A percentile compares a stretch with the other conserved stretches of the same genome.
Evolutionary conservation across 2,113 vertebrate genomes (phyloP).

Genomic region (Rhizomys pruinosus): DNA sequence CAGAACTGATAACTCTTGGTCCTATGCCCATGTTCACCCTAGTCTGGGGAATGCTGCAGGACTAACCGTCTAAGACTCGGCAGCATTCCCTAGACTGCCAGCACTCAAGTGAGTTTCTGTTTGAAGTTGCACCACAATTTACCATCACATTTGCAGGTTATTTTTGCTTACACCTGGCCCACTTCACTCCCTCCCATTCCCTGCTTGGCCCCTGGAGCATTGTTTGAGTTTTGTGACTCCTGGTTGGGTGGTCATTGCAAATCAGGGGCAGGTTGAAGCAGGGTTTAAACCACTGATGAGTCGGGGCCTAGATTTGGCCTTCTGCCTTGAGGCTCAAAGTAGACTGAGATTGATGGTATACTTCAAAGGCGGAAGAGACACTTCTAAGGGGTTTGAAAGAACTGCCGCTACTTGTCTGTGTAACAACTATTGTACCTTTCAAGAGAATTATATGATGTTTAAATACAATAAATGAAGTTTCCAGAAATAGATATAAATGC

Average conservation of each 20-base stretch:
- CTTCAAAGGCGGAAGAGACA: constrained; percentile 77
- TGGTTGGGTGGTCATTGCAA: constrained; percentile 72
- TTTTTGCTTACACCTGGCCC: constrained; percentile 67
- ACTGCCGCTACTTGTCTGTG: constrained; percentile 77
- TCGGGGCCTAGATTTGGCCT: constrained; percentile 66
- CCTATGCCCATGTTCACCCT: neutral
- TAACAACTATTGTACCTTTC: constrained; percentile 77
- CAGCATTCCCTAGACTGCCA: neutral
- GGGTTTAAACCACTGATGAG: constrained; percentile 74
- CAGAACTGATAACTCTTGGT: neutral
- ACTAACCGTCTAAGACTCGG: neutral
- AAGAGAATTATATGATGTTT: constrained; percentile 80
- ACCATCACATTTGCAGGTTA: neutral
- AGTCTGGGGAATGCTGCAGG: neutral
- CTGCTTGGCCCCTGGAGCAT: constrained; percentile 70
- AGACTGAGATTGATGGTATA: constrained; percentile 73
- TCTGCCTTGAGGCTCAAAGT: constrained; percentile 71
- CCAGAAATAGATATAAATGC: constrained; percentile 75
- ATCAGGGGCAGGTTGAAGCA: constrained; percentile 80
- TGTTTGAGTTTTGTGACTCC: constrained; percentile 72
- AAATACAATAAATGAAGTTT: constrained; percentile 79
- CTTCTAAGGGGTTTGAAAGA: constrained; percentile 75
- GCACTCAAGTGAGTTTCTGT: neutral
- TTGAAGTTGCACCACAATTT: neutral
- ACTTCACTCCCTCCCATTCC: constrained; percentile 63